Conservation (phyloP, 1,140 invertebrate species). For the Andricus grossulariae region DNA sequence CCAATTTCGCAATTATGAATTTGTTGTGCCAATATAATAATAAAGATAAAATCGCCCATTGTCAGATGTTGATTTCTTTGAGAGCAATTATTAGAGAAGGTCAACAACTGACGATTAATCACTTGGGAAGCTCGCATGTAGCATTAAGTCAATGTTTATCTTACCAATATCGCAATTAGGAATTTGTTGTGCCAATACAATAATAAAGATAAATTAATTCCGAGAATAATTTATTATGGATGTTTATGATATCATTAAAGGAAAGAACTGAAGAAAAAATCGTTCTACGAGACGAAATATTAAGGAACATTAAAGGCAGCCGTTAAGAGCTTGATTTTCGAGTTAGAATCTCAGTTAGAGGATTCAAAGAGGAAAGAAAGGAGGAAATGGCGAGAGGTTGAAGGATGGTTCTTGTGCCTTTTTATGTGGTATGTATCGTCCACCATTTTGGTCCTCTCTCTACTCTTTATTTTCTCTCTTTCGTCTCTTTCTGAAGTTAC, state of each 20-base stretch:
- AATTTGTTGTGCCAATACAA: too few species aligned
- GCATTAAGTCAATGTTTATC: background rate
- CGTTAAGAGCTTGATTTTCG: background rate
- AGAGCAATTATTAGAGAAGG: background rate
- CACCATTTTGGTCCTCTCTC: background rate
- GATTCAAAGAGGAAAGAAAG: slow-evolving; percentile 9
- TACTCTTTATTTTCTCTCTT: background rate
- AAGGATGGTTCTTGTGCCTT: slow-evolving; percentile 28
- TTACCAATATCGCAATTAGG: too few species aligned
- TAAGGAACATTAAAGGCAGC: slow-evolving; percentile 5
- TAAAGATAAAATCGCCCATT: background rate
- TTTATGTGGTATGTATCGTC: slow-evolving; percentile 5
- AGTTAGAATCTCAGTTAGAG: slow-evolving; percentile 4
- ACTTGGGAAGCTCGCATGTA: background rate
- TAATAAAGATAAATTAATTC: too few species aligned
- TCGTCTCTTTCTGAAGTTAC: background rate
- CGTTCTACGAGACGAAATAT: background rate
- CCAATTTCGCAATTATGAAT: too few species aligned
- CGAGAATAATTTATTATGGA: too few species aligned
- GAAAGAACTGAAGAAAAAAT: too few species aligned
- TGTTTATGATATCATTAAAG: too few species aligned
- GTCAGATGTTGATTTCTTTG: background rate
- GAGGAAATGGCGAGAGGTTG: slow-evolving; percentile 27
- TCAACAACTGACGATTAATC: slow-evolving; percentile 21
- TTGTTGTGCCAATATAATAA: too few species aligned